phyloP scores from a whole-genome alignment of 2,888 invertebrate species.

The Amblyjoppa fuscipennis region DNA sequence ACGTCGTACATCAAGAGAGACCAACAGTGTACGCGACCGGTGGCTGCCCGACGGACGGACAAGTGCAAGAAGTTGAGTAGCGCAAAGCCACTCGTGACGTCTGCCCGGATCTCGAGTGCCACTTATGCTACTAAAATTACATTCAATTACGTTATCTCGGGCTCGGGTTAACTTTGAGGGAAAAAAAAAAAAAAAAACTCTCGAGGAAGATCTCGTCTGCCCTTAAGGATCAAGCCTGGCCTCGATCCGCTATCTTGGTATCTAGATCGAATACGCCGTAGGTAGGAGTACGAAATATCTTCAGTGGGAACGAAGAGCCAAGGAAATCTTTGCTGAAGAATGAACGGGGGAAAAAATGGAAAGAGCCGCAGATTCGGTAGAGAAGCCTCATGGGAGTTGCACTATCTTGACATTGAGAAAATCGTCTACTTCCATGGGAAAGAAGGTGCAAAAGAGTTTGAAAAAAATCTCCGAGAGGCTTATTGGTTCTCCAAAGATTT shows the following conservation, averaged over 20 bases:
- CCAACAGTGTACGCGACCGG: constrained; percentile 56
- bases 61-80: constrained; percentile 80
- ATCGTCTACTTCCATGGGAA: not conserved
- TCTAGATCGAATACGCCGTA: constrained; percentile 33
- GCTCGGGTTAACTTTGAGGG: constrained; percentile 79
- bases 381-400: not conserved
- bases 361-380: not conserved
- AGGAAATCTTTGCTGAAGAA: not conserved
- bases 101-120: constrained; percentile 82
- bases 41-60: constrained; percentile 73
- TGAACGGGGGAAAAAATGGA: not conserved
- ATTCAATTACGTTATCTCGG: constrained; percentile 83
- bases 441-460: not conserved
- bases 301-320: not conserved
- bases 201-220: constrained; percentile 72
- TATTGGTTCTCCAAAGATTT: not conserved
- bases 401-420: not conserved
- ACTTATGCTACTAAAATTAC: constrained; percentile 85
- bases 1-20: constrained; percentile 45
- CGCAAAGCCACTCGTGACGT: constrained; percentile 83
- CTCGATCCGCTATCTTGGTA: constrained; percentile 69
- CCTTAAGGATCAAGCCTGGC: constrained; percentile 72
- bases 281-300: constrained; percentile 13
- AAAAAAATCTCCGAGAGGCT: not conserved
- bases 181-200: constrained; percentile 73